These are phyloP conservation scores for Prunella strophiata DNA, from an alignment of 2,797 vertebrate species.

Conservation along the genomic window DNA sequence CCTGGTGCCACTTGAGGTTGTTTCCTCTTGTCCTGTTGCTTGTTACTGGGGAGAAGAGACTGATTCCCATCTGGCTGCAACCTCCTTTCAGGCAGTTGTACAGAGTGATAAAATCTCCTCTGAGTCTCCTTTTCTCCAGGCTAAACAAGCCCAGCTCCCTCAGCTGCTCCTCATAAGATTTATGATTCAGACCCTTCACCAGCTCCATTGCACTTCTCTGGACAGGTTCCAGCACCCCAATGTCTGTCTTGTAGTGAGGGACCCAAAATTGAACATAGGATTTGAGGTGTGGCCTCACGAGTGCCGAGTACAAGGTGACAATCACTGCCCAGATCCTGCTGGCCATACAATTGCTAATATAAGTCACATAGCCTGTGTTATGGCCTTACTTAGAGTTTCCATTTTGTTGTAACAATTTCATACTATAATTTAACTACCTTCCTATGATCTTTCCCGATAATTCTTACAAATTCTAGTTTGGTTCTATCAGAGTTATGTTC, in stretches of 20 bases:
- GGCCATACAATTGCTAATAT: background rate
- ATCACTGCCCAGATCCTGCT: background rate
- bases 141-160: background rate
- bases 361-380: background rate
- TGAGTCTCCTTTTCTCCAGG: background rate
- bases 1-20: background rate
- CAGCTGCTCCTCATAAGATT: background rate
- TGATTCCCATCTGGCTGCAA: accelerated
- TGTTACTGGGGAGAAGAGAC: background rate
- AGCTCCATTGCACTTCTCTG: background rate
- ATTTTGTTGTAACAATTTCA: background rate
- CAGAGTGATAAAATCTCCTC: background rate
- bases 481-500: background rate
- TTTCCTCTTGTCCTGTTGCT: background rate
- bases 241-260: background rate
- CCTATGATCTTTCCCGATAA: background rate
- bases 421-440: background rate
- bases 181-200: background rate
- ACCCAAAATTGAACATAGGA: background rate
- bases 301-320: accelerated
- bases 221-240: accelerated
- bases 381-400: background rate
- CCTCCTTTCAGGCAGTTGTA: background rate
- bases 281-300: accelerated
- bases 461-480: background rate